Evolutionary conservation across 2,797 vertebrate genomes (phyloP).

Genomic region (Coilia nasus): DNA sequence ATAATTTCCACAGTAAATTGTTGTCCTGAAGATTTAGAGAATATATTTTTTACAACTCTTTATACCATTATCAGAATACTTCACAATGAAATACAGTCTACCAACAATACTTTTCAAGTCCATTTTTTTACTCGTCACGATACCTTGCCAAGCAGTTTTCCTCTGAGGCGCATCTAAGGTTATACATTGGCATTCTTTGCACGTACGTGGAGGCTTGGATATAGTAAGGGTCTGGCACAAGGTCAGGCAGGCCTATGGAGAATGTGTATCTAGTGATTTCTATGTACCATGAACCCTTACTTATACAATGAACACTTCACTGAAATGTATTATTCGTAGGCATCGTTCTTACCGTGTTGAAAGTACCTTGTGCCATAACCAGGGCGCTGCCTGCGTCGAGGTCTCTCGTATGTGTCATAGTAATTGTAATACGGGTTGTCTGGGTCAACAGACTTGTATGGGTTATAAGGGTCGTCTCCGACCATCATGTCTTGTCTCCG

Average conservation of each 20-base stretch:
- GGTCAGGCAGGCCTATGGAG: conserved; percentile 90
- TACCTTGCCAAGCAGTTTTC: conserved; percentile 98
- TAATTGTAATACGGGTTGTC: conserved; percentile 96
- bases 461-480: conserved; percentile 91
- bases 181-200: conserved; percentile 95
- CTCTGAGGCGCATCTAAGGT: conserved; percentile 92
- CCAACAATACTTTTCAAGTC: background rate
- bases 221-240: conserved; percentile 95
- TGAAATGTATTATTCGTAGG: conserved; percentile 22
- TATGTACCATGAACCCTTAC: background rate
- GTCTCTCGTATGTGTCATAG: conserved; percentile 90
- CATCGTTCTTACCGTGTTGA: conserved; percentile 85
- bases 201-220: conserved; percentile 93
- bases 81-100: background rate
- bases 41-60: background rate
- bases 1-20: no score
- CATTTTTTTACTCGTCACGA: background rate
- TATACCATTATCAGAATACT: background rate
- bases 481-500: conserved; percentile 77
- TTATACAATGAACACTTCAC: conserved; percentile 11
- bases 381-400: conserved; percentile 78
- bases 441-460: conserved; percentile 87
- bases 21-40: background rate
- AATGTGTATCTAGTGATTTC: conserved; percentile 8
- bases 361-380: conserved; percentile 93